Evolutionary conservation across 1,140 invertebrate genomes (phyloP).

Genomic region (Apis dorsata): DNA sequence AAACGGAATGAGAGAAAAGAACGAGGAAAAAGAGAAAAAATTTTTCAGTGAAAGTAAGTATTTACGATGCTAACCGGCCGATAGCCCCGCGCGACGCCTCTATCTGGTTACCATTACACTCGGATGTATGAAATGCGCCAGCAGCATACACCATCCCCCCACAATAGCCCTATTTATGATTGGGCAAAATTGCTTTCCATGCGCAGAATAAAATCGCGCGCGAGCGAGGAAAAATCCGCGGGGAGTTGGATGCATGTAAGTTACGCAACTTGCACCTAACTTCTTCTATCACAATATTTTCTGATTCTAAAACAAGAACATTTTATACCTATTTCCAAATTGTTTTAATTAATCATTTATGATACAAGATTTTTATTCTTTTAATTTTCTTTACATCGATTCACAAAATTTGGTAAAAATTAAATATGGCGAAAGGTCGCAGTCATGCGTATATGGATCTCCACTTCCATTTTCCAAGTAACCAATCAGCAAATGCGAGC

Average conservation of each 20-base stretch:
- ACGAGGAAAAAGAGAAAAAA: slow-evolving; percentile 9
- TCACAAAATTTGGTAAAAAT: slow-evolving; percentile 75
- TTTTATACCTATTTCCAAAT: too few species aligned
- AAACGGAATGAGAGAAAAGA: background rate
- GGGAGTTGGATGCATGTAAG: slow-evolving; percentile 50
- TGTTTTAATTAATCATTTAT: background rate
- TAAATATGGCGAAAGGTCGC: slow-evolving; percentile 73
- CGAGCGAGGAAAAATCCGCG: slow-evolving; percentile 78
- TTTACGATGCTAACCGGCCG: slow-evolving; percentile 78
- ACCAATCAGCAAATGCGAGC: slow-evolving; percentile 11
- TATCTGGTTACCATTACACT: slow-evolving; percentile 80
- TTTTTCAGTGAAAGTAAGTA: slow-evolving; percentile 58
- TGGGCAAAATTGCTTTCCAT: slow-evolving; percentile 81
- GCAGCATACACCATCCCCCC: slow-evolving; percentile 79
- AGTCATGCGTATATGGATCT: slow-evolving; percentile 66
- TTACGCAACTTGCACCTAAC: slow-evolving; percentile 18
- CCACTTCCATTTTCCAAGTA: slow-evolving; percentile 1
- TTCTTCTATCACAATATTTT: too few species aligned
- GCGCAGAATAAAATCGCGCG: slow-evolving; percentile 81
- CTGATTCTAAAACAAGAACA: too few species aligned
- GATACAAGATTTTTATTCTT: background rate
- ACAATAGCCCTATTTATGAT: slow-evolving; percentile 81
- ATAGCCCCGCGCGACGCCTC: slow-evolving; percentile 78
- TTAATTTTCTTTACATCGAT: slow-evolving; percentile 48
- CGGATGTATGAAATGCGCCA: slow-evolving; percentile 79